Base-by-base conservation (phyloP, 2,888 invertebrate species). In the Asteroscopus sphinx region DNA sequence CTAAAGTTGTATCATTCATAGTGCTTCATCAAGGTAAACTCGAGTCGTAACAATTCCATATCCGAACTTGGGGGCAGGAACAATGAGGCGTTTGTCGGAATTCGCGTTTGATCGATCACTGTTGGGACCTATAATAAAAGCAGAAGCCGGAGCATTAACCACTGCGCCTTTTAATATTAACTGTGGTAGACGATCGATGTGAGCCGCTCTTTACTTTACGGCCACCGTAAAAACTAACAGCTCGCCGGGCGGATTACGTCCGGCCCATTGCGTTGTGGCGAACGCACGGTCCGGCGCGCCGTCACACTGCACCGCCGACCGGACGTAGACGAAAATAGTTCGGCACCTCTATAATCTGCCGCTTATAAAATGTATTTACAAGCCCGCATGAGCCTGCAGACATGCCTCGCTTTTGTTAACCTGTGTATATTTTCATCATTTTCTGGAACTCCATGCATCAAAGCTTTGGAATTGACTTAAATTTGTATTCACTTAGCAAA, bases 151-250 rank as follows among this genome's bases (percentile, higher is more conserved):
- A 62, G 68, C 76, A 79, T 76, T 75, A 80, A 74, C 73, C 67
- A 71, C 66, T 59, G 52, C 49, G 77, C 78, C 80, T 82, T 88
- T 87, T 85, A 87, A 86, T 87, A 87, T 87, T 82, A 87, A 86
- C 80, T 77, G 69, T 68, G 48, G 63, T 57, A 56, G 56, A 68
- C 81, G 83, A 87, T 88, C 88, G 86, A 88, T 88, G 79, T 74
- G 73, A 77, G 79, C 68, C 72, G 77, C 77, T 82, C 80, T 85
- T 84, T 87, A 86, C 81, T 90, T 91, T 90, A 91, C 88, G 80
- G 85, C 77, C 71, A 73, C 85, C 81, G 87, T 91, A 87, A 92
- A 92, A 92, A 88, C 90, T 88, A 88, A 87, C 86, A 82, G 87
- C 81, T 78, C 75, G 76, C 80, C 81, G 76, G 82, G 71, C 70